These are phyloP conservation scores for Alethe castanea DNA, from an alignment of 2,113 vertebrate genomes.

Conservation along the genomic window DNA sequence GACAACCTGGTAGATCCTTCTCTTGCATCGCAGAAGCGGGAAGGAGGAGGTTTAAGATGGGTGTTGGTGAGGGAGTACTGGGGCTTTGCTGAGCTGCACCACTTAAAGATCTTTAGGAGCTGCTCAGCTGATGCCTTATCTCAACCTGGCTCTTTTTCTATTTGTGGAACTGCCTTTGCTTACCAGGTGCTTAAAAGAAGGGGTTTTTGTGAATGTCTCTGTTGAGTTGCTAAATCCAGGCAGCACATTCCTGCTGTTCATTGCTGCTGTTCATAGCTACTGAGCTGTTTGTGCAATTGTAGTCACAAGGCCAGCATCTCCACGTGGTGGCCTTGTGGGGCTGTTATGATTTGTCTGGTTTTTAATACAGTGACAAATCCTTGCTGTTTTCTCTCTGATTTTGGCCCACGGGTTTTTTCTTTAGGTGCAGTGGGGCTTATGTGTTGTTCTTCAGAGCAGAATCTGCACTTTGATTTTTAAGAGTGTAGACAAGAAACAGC, in stretches of 20 bases:
- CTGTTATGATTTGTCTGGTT: neutral
- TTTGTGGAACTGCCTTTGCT: neutral
- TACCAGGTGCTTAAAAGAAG: neutral
- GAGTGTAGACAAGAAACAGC: neutral
- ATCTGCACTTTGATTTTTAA: neutral
- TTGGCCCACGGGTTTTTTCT: rapidly evolving
- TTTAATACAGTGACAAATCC: neutral
- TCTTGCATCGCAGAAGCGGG: neutral
- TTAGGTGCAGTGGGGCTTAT: neutral
- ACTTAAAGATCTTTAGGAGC: neutral
- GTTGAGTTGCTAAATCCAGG: rapidly evolving
- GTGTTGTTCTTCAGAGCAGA: neutral
- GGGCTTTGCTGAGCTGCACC: neutral
- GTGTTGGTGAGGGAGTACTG: rapidly evolving
- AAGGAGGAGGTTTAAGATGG: neutral
- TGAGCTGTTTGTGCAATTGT: neutral
- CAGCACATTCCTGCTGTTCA: neutral
- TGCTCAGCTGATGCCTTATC: neutral
- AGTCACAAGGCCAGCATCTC: neutral
- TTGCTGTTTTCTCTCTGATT: neutral
- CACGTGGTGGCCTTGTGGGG: neutral
- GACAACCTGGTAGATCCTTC: neutral
- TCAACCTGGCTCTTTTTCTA: rapidly evolving
- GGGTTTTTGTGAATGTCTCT: neutral
- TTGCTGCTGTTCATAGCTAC: neutral